phyloP scores from a whole-genome alignment of 1,140 invertebrate species.

The Lethrus apterus region DNA sequence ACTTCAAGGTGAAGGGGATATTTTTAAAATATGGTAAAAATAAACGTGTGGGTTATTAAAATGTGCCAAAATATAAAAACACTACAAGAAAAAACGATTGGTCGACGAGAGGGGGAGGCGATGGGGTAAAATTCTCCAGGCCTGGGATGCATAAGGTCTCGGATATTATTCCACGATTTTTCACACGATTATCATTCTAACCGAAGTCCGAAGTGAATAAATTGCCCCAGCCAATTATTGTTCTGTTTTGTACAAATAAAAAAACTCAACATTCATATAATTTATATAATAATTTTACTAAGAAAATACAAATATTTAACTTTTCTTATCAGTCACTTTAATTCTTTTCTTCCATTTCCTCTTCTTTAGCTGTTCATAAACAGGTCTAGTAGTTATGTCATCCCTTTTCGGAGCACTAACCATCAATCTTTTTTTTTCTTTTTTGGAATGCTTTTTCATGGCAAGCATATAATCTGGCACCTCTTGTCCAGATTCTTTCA shows the following conservation, averaged over 20 bases:
- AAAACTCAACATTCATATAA: not conserved
- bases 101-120: too few relatives aligned
- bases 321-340: not conserved
- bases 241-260: too few relatives aligned
- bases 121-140: too few relatives aligned
- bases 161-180: not conserved
- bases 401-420: conserved; percentile 29
- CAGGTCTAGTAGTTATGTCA: conserved; percentile 30
- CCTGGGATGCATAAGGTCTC: not conserved
- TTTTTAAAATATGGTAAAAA: too few relatives aligned
- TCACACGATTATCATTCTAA: not conserved
- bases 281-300: not conserved
- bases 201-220: too few relatives aligned
- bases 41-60: too few relatives aligned
- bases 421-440: conserved; percentile 49
- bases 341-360: not conserved
- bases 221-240: too few relatives aligned
- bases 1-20: too few relatives aligned
- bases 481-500: conserved; percentile 80
- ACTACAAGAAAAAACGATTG: too few relatives aligned
- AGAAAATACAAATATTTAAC: not conserved
- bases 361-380: conserved; percentile 17
- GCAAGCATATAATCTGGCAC: conserved; percentile 85
- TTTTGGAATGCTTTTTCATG: conserved; percentile 66
- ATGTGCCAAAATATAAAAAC: too few relatives aligned